phyloP scores from a whole-genome alignment of 2,113 vertebrate species.

The Bufo bufo region DNA sequence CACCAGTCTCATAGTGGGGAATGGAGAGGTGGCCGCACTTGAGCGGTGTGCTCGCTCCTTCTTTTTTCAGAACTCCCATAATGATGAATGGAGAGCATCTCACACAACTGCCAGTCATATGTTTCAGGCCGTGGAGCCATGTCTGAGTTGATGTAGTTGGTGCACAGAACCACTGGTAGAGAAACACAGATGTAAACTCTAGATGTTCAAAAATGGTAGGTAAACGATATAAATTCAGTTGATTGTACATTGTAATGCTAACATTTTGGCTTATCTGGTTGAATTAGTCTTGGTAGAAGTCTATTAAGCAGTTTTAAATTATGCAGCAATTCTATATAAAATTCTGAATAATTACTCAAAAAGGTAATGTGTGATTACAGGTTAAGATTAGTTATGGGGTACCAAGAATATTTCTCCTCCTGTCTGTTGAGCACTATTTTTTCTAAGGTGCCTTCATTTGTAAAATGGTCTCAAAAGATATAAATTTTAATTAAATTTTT shows the following conservation, averaged over 20 bases:
- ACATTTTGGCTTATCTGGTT: background rate
- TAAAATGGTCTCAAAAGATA: background rate
- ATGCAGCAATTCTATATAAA: background rate
- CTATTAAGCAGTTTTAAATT: background rate
- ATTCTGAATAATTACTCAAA: background rate
- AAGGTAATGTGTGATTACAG: background rate
- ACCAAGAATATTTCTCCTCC: background rate
- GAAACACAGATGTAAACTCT: background rate
- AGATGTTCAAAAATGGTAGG: background rate
- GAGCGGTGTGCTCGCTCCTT: too few relatives aligned
- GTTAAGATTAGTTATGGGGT: background rate
- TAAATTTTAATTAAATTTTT: background rate
- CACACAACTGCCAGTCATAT: background rate
- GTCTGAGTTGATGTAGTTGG: background rate
- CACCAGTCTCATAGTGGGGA: too few relatives aligned
- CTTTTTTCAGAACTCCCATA: too few relatives aligned
- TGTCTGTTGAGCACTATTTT: background rate
- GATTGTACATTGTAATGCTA: too few relatives aligned
- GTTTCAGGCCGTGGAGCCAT: too few relatives aligned
- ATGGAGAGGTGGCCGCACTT: too few relatives aligned
- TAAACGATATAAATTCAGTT: background rate
- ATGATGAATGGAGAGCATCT: too few relatives aligned
- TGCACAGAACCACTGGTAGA: background rate
- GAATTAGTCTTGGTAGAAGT: background rate
- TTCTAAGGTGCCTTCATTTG: background rate